Conservation (phyloP, 2,888 invertebrate species). For the Drosophila testacea region DNA sequence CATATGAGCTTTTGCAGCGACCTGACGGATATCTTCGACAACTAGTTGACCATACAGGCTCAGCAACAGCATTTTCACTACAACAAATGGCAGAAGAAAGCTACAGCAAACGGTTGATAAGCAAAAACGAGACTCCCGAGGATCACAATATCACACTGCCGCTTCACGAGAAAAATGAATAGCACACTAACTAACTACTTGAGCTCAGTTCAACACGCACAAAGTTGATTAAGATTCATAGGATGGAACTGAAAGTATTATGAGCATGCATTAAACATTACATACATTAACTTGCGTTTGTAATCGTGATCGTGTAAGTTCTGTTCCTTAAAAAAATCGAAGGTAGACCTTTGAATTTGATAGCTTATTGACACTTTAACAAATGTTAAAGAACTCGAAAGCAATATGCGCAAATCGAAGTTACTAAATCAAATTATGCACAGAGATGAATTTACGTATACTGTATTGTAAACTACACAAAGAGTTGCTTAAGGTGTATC, state of each 20-base stretch:
- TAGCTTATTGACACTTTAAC: constrained; percentile 46
- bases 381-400: constrained; percentile 33
- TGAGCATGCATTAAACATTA: constrained; percentile 49
- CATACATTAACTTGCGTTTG: constrained; percentile 44
- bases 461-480: neutral
- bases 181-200: constrained; percentile 14
- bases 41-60: constrained; percentile 90
- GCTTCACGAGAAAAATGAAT: constrained; percentile 50
- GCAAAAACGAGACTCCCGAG: constrained; percentile 45
- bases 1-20: constrained; percentile 88
- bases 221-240: constrained; percentile 33
- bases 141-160: constrained; percentile 49
- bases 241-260: constrained; percentile 70
- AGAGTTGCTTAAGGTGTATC: neutral
- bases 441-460: neutral
- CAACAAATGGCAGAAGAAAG: constrained; percentile 87
- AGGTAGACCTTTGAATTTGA: constrained; percentile 34
- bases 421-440: constrained; percentile 1
- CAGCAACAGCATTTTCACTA: constrained; percentile 87
- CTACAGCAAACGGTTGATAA: constrained; percentile 66
- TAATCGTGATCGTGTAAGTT: constrained; percentile 50
- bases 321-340: constrained; percentile 27
- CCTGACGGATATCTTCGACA: constrained; percentile 88
- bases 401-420: constrained; percentile 43
- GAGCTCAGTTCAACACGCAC: constrained; percentile 2